Conservation (phyloP, 2,113 vertebrate species). For the Sander lucioperca region DNA sequence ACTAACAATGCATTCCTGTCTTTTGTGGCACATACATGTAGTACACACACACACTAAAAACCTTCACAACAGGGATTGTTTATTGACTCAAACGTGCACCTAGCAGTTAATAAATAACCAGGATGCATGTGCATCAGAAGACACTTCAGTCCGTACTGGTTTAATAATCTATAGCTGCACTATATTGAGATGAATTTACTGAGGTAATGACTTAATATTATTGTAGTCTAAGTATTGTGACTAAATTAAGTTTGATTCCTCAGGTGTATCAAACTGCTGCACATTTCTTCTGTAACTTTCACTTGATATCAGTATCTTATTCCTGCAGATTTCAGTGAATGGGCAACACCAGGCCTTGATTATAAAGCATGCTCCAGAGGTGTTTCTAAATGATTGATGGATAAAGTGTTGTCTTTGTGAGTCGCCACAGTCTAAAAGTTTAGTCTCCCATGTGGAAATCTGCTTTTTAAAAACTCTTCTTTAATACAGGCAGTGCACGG, state of each 20-base stretch:
- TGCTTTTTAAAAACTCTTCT: not conserved
- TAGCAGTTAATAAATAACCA: slow-evolving; percentile 65
- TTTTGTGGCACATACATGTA: slow-evolving; percentile 23
- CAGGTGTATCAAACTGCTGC: not conserved
- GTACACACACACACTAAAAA: not conserved
- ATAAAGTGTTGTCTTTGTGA: slow-evolving; percentile 7
- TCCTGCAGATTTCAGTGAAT: not conserved
- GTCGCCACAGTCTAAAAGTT: not conserved
- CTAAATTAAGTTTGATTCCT: not conserved
- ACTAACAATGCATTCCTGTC: slow-evolving; percentile 33
- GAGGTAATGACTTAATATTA: not conserved
- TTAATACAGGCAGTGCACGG: not conserved
- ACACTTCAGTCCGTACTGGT: not conserved
- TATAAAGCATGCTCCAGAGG: not conserved
- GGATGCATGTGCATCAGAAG: not conserved
- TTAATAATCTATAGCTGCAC: not conserved
- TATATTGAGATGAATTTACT: not conserved
- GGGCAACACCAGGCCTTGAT: not conserved
- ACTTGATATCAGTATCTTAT: not conserved
- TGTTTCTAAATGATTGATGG: slow-evolving; percentile 7
- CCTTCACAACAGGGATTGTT: slow-evolving; percentile 37
- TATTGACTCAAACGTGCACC: slow-evolving; percentile 44
- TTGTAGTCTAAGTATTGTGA: not conserved
- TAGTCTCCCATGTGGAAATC: not conserved
- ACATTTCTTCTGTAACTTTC: not conserved